phyloP scores from a whole-genome alignment of 2,888 invertebrate genomes.

The Druceiella hillmani region DNA sequence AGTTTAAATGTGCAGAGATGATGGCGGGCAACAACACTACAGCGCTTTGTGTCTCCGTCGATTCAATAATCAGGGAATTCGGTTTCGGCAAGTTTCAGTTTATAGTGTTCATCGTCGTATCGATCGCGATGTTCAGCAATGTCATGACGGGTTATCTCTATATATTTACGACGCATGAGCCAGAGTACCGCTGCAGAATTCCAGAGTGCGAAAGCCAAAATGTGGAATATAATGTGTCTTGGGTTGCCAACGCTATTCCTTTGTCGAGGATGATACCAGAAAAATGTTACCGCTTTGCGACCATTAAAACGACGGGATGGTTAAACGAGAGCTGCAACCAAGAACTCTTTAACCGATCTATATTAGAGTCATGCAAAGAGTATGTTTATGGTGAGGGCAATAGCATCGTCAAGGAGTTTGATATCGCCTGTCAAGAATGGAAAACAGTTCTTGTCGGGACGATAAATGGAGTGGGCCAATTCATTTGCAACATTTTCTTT shows the following conservation, averaged over 20 bases:
- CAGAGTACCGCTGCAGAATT: slow-evolving; percentile 3
- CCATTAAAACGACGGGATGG: no score
- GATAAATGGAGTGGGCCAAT: slow-evolving; percentile 53
- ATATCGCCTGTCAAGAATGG: slow-evolving; percentile 51
- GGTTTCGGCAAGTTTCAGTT: no score
- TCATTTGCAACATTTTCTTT: slow-evolving; percentile 51
- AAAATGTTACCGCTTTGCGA: slow-evolving; percentile 8
- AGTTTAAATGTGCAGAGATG: no score
- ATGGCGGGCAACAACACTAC: no score
- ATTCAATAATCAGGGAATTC: no score
- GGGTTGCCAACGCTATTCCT: neutral
- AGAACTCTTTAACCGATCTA: neutral
- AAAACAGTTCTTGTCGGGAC: slow-evolving; percentile 57
- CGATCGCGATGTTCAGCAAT: no score
- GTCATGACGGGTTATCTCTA: no score
- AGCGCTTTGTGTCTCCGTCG: no score
- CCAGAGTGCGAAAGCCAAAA: neutral
- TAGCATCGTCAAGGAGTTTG: slow-evolving; percentile 27
- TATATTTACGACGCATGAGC: no score
- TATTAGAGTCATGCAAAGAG: neutral
- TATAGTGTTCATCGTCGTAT: no score
- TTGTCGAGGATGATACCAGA: neutral
- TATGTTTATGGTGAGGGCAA: neutral
- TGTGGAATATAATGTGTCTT: neutral
- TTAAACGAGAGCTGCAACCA: no score